Conservation (phyloP, 2,888 invertebrate species). For the Heliconius ismenius region DNA sequence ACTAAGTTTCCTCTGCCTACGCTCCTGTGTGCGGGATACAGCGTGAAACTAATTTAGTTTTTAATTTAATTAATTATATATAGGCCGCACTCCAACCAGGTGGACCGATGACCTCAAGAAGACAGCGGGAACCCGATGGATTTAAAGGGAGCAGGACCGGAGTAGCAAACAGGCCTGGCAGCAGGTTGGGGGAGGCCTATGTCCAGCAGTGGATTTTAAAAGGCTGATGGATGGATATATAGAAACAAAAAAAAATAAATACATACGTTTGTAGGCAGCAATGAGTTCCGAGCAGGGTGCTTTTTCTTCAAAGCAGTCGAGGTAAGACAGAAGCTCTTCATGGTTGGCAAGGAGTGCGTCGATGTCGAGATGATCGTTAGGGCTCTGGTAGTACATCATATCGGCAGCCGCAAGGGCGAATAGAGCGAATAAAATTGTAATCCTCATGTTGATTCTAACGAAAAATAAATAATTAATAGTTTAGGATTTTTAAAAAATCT, state of each 20-base stretch:
- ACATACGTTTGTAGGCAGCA: slow-evolving; percentile 57
- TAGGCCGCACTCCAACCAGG: too few species aligned
- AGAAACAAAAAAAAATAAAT: not conserved
- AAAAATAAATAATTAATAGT: not conserved
- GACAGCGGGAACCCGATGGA: too few species aligned
- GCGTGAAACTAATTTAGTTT: too few species aligned
- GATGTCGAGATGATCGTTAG: slow-evolving; percentile 61
- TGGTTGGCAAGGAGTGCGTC: slow-evolving; percentile 50
- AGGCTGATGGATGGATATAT: too few species aligned
- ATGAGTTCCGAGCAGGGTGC: slow-evolving; percentile 50
- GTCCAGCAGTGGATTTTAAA: too few species aligned
- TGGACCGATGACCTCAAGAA: too few species aligned
- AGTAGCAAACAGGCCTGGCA: too few species aligned
- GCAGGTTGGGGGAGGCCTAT: too few species aligned
- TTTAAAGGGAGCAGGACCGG: too few species aligned
- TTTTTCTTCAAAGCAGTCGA: slow-evolving; percentile 56
- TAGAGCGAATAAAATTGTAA: slow-evolving; percentile 40
- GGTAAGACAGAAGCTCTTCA: slow-evolving; percentile 47
- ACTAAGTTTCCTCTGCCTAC: too few species aligned
- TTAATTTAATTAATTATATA: too few species aligned
- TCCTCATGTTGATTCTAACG: slow-evolving; percentile 19
- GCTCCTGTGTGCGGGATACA: too few species aligned
- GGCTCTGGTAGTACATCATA: slow-evolving; percentile 53
- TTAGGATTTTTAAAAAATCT: not conserved
- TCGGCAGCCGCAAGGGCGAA: slow-evolving; percentile 44